Conservation (phyloP, 2,113 vertebrate genomes). For the Bos javanicus region DNA sequence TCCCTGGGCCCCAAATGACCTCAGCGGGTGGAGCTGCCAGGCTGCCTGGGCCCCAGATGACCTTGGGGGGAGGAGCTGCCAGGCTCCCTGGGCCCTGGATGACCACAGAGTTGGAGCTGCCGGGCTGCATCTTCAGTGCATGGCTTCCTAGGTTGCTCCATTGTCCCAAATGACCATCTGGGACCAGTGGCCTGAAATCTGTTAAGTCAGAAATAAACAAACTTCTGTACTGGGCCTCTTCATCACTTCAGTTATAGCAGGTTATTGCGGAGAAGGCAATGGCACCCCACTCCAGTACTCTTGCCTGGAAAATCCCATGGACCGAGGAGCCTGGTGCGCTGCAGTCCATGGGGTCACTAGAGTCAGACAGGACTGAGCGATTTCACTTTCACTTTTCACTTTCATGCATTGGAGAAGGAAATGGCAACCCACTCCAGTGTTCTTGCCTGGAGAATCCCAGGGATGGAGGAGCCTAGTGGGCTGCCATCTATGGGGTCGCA, state of each 20-base stretch:
- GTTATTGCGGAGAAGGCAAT: too few relatives aligned
- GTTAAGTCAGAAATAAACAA: neutral
- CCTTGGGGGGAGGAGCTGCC: neutral
- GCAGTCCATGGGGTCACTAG: too few relatives aligned
- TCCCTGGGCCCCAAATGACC: neutral
- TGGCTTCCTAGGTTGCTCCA: neutral
- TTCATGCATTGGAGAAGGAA: too few relatives aligned
- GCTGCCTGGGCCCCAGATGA: neutral
- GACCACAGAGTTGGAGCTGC: accelerated
- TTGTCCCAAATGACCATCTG: neutral
- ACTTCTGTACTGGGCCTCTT: neutral
- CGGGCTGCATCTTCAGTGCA: neutral
- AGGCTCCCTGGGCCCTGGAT: neutral
- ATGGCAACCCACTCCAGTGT: too few relatives aligned
- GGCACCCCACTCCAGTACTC: too few relatives aligned
- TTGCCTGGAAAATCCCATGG: too few relatives aligned
- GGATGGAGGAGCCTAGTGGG: too few relatives aligned
- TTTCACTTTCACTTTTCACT: too few relatives aligned
- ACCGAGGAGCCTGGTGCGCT: too few relatives aligned
- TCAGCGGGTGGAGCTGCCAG: neutral
- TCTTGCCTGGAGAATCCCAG: too few relatives aligned
- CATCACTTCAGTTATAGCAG: neutral
- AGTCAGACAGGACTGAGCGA: too few relatives aligned
- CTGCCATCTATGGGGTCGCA: too few relatives aligned
- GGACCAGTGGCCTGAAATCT: neutral